Evolutionary conservation across 1,140 invertebrate species (phyloP).

Genomic region (Copidosoma floridanum): DNA sequence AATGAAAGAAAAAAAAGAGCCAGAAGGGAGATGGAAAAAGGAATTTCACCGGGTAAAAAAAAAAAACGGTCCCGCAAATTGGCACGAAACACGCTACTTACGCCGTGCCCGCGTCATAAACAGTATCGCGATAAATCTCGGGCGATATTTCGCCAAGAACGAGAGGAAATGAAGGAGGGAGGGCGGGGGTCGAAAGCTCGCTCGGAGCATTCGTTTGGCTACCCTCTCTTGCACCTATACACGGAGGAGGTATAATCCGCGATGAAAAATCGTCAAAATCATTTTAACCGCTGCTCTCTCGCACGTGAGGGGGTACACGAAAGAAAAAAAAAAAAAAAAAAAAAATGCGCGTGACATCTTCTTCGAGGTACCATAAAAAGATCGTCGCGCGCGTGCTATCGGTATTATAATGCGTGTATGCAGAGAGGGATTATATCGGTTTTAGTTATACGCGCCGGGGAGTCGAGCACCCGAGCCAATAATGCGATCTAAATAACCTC

Average conservation of each 20-base stretch:
- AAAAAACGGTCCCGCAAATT: no score
- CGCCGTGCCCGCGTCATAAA: no score
- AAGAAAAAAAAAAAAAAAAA: background rate
- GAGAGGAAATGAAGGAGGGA: no score
- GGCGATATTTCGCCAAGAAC: no score
- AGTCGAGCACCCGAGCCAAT: constrained; percentile 20
- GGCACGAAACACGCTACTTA: no score
- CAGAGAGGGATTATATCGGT: constrained; percentile 25
- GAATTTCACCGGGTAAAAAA: no score
- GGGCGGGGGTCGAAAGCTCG: background rate
- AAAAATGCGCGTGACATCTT: background rate
- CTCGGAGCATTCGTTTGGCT: background rate
- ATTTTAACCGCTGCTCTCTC: constrained; percentile 16
- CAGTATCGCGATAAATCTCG: background rate
- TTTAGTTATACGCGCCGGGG: constrained; percentile 30
- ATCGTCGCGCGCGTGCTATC: background rate
- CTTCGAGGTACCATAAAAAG: background rate
- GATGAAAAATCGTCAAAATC: constrained; percentile 23
- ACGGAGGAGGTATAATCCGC: background rate
- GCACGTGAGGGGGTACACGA: background rate
- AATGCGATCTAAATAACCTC: constrained; percentile 27
- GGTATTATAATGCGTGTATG: no score
- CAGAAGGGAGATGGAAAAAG: no score
- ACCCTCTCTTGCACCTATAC: background rate
- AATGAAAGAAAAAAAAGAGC: no score